Conservation (phyloP, 2,797 vertebrate species). For the Amblyraja radiata region DNA sequence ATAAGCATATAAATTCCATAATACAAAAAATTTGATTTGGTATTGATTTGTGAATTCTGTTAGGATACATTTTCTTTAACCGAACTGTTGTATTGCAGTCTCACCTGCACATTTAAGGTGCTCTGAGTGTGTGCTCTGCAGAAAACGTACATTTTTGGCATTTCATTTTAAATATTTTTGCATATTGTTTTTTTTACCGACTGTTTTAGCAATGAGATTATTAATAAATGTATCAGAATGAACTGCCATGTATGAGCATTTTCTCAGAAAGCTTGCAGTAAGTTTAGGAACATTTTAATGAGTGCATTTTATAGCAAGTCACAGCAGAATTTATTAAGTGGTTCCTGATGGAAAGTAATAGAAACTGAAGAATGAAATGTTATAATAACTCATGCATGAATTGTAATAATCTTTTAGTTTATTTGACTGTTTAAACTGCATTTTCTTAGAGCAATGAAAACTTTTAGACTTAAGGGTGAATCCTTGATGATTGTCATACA, state of each 20-base stretch:
- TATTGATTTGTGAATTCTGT: too few species aligned
- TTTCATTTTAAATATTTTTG: neutral
- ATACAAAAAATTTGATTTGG: too few species aligned
- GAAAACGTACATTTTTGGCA: neutral
- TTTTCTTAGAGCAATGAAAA: neutral
- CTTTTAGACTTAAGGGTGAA: neutral
- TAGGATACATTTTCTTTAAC: too few species aligned
- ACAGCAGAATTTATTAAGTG: neutral
- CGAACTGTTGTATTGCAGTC: too few species aligned
- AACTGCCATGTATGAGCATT: neutral
- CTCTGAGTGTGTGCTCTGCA: neutral
- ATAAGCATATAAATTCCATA: too few species aligned
- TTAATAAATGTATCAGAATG: neutral
- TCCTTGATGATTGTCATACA: neutral
- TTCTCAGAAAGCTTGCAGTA: neutral
- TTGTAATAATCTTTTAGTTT: neutral
- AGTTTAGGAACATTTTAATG: neutral
- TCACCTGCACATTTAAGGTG: neutral
- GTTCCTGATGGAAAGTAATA: neutral
- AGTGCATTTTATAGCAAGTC: neutral
- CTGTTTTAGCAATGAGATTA: neutral
- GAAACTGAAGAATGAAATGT: neutral
- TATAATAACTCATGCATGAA: neutral
- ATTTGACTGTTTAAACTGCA: neutral
- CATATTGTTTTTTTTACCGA: neutral